Evolutionary conservation across 2,113 vertebrate genomes (phyloP).

Genomic region (Takifugu flavidus): DNA sequence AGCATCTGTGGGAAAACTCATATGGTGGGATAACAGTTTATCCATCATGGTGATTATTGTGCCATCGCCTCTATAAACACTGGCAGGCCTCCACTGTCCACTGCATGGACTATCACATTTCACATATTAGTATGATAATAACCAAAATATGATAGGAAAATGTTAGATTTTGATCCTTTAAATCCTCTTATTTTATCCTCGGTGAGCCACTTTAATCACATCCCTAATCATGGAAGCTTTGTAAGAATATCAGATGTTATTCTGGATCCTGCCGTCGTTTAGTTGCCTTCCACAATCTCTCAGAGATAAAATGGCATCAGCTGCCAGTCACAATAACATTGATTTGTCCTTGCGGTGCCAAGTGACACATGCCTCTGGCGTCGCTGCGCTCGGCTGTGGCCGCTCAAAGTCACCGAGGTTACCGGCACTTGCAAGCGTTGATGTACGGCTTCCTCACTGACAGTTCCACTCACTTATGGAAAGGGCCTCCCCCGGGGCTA

Average conservation of each 20-base stretch:
- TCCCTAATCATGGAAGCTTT: constrained; percentile 12
- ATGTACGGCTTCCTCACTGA: constrained; percentile 48
- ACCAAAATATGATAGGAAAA: constrained; percentile 30
- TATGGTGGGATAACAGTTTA: constrained; percentile 36
- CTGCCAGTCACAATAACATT: constrained; percentile 24
- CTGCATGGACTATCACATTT: constrained; percentile 29
- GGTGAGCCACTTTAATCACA: constrained; percentile 9
- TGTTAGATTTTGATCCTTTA: constrained; percentile 14
- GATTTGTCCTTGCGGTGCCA: constrained; percentile 35
- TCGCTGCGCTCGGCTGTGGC: constrained; percentile 31
- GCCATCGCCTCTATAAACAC: constrained; percentile 47
- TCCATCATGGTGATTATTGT: constrained; percentile 40
- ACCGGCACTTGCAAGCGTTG: constrained; percentile 28
- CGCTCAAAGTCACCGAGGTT: constrained; percentile 33
- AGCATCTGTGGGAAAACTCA: constrained; percentile 65
- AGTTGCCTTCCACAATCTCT: too few relatives aligned
- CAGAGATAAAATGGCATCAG: constrained; percentile 4
- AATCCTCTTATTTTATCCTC: constrained; percentile 9
- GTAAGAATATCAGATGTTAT: constrained; percentile 9
- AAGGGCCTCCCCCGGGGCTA: constrained; percentile 30
- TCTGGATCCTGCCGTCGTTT: constrained; percentile 2
- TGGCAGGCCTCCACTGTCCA: constrained; percentile 20
- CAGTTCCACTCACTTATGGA: constrained; percentile 1
- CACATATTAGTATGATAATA: constrained; percentile 37
- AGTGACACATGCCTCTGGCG: constrained; percentile 44